A percentile compares a stretch with the other conserved stretches of the same genome.
Evolutionary conservation across 2,888 invertebrate species (phyloP).

Genomic region (Pandemis cinnamomeana): DNA sequence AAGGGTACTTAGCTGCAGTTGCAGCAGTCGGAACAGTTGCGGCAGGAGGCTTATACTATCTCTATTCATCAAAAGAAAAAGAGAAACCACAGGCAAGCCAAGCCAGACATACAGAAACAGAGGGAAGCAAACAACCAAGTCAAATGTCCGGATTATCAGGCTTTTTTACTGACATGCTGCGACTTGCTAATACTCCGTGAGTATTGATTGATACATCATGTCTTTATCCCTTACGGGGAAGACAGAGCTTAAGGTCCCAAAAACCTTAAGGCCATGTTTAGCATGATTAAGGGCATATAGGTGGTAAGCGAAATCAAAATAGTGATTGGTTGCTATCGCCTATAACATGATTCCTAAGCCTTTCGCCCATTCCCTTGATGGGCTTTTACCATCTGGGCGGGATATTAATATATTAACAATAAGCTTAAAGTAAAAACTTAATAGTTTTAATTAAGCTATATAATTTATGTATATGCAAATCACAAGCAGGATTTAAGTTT

Average conservation of each 20-base stretch:
- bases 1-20: conserved; percentile 34
- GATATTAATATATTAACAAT: not conserved
- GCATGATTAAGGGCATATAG: no score
- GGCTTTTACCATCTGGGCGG: no score
- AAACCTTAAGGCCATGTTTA: no score
- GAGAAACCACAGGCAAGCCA: not conserved
- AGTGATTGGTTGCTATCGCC: no score
- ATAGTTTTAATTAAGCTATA: no score
- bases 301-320: no score
- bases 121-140: not conserved
- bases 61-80: conserved; percentile 9
- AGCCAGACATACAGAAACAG: not conserved
- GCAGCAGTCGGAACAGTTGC: conserved; percentile 20
- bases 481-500: not conserved
- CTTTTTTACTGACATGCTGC: conserved; percentile 15
- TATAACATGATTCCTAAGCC: no score
- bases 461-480: no score
- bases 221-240: no score
- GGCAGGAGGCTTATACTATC: conserved; percentile 38
- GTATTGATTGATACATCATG: not conserved
- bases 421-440: no score
- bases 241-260: no score
- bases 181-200: conserved; percentile 1
- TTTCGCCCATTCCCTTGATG: no score
- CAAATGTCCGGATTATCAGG: not conserved